These are phyloP conservation scores for Trachemys scripta DNA, from an alignment of 2,113 vertebrate species.

Conservation along the genomic window DNA sequence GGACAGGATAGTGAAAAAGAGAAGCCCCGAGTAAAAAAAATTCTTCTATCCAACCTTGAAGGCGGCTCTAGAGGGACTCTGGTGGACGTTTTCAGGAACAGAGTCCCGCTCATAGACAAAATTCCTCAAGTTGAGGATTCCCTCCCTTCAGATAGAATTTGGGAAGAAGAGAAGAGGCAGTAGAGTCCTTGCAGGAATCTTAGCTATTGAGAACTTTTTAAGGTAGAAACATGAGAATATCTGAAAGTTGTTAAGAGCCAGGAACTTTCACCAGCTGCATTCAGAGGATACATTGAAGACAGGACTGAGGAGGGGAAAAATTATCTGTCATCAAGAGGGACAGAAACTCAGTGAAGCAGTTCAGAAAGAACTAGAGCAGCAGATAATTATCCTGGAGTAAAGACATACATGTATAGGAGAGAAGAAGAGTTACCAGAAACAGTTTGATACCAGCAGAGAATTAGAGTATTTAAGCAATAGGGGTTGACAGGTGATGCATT, in stretches of 20 bases:
- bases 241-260: background rate
- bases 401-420: conserved; percentile 19
- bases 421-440: conserved; percentile 35
- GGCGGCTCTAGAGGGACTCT: fast-evolving
- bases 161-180: background rate
- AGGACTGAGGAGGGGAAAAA: conserved; percentile 26
- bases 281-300: background rate
- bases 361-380: conserved; percentile 25
- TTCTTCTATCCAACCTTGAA: background rate
- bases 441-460: conserved; percentile 19
- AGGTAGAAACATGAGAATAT: background rate
- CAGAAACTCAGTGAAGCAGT: conserved; percentile 37
- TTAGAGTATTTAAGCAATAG: conserved; percentile 52
- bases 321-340: conserved; percentile 20
- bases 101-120: background rate
- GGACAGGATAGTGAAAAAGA: background rate
- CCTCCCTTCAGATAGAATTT: background rate
- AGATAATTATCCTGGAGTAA: conserved; percentile 55
- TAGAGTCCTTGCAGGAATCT: background rate
- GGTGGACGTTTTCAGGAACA: background rate
- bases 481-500: background rate
- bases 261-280: background rate
- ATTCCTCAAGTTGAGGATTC: background rate
- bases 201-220: background rate
- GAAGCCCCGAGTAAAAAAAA: background rate